Evolutionary conservation across 2,113 vertebrate genomes (phyloP).

Genomic region (Phodopus roborovskii): DNA sequence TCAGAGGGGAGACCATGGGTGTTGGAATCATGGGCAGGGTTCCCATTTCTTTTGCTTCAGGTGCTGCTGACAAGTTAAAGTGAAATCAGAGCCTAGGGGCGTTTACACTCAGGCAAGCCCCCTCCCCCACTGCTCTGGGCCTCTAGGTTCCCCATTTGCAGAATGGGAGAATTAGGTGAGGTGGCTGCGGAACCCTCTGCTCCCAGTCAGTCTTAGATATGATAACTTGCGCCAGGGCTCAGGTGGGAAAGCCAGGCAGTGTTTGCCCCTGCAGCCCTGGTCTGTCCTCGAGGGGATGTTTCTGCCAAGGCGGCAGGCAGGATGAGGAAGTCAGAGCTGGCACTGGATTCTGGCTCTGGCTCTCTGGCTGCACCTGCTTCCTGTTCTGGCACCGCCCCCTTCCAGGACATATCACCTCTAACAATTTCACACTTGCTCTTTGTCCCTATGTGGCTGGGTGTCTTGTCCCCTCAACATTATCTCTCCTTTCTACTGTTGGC

Average conservation of each 20-base stretch:
- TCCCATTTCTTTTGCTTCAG: not conserved
- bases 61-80: not conserved
- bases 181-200: rapidly evolving
- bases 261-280: not conserved
- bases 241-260: not conserved
- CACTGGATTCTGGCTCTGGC: no score
- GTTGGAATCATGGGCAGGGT: not conserved
- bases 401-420: not conserved
- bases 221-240: no score
- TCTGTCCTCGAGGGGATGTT: not conserved
- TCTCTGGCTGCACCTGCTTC: not conserved
- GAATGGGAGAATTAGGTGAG: not conserved
- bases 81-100: not conserved
- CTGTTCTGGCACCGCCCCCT: not conserved
- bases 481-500: rapidly evolving
- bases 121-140: not conserved
- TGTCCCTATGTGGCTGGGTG: rapidly evolving
- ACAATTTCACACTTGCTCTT: not conserved
- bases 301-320: not conserved
- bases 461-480: rapidly evolving
- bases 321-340: not conserved
- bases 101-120: not conserved
- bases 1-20: not conserved
- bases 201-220: not conserved
- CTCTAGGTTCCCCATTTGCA: not conserved